Evolutionary conservation across 2,113 vertebrate genomes (phyloP).

Genomic region (Leptosomus discolor): DNA sequence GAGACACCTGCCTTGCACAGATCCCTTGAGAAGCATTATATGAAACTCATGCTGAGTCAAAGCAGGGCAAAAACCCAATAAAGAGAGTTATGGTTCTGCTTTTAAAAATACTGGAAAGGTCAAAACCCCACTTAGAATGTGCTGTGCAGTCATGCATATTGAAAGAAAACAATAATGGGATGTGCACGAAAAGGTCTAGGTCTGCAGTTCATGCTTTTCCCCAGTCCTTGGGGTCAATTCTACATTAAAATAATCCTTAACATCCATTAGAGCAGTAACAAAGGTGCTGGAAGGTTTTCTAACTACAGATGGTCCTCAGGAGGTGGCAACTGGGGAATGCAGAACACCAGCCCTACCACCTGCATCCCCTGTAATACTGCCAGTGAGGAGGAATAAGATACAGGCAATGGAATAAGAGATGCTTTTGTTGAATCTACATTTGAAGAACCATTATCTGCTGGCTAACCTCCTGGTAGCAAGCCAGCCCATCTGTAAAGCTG

Average conservation of each 20-base stretch:
- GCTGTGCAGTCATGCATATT: neutral
- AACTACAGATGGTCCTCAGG: slow-evolving; percentile 26
- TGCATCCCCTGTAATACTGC: neutral
- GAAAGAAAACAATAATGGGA: neutral
- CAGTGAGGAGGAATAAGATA: neutral
- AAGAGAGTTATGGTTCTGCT: neutral
- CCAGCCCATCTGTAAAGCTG: neutral
- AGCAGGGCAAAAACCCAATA: neutral
- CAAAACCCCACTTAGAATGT: neutral
- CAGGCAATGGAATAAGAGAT: neutral
- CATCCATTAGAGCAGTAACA: neutral
- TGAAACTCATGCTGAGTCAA: neutral
- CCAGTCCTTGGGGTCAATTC: neutral
- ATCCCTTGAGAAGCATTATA: neutral
- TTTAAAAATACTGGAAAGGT: neutral
- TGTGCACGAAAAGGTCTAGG: neutral
- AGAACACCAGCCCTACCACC: neutral
- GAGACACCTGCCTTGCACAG: neutral
- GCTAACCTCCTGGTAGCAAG: neutral
- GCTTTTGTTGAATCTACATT: neutral
- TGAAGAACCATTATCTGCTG: neutral
- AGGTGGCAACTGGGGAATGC: neutral
- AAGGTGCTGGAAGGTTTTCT: slow-evolving; percentile 5
- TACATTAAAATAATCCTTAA: neutral
- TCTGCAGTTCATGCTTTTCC: neutral